Evolutionary conservation across 2,797 vertebrate species (phyloP).

Genomic region (Bucorvus abyssinicus): DNA sequence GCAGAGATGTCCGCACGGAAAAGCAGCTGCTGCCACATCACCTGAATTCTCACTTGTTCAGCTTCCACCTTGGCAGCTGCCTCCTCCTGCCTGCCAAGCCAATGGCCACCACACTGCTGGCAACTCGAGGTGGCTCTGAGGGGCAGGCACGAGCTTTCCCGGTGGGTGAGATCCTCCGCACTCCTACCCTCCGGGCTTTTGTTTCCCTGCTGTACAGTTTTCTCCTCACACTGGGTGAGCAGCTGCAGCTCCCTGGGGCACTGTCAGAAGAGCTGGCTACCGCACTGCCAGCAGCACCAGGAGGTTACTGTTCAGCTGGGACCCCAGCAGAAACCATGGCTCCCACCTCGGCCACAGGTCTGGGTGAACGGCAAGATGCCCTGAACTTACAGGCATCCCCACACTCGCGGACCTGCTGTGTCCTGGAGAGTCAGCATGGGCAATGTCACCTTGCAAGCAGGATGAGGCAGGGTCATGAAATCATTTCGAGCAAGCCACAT

Average conservation of each 20-base stretch:
- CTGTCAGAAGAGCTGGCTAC: neutral
- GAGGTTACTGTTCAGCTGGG: neutral
- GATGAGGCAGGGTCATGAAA: neutral
- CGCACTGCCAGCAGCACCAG: fast-evolving
- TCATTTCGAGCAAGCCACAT: neutral
- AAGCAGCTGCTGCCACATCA: conserved; percentile 1
- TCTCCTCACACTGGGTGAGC: neutral
- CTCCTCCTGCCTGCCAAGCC: conserved; percentile 19
- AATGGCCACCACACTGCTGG: fast-evolving
- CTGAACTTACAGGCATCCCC: neutral
- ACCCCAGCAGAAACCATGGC: neutral
- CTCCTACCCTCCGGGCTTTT: neutral
- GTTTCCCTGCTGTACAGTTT: fast-evolving
- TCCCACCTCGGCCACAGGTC: fast-evolving
- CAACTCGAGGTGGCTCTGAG: neutral
- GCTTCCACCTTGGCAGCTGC: neutral
- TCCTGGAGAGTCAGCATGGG: fast-evolving
- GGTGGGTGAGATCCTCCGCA: neutral
- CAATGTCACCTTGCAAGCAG: fast-evolving
- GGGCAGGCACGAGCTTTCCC: neutral
- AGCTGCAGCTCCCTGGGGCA: neutral
- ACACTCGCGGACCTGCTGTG: fast-evolving
- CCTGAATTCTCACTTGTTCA: neutral
- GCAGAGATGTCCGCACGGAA: neutral
- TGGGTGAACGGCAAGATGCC: fast-evolving